phyloP scores from a whole-genome alignment of 2,888 invertebrate species.

The Osmoderma eremita region DNA sequence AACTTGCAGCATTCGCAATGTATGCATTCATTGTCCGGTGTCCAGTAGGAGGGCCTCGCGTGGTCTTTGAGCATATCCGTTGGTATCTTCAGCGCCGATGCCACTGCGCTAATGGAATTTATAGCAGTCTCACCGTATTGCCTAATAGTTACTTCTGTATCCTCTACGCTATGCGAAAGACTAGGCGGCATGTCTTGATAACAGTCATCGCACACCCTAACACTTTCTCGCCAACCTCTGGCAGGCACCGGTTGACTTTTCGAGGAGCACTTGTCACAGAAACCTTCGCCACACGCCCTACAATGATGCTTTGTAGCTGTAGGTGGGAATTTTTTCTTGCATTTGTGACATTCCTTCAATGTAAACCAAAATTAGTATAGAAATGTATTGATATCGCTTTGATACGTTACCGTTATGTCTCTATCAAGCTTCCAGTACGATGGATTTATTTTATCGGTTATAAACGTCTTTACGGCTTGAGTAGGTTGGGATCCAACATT shows the following conservation, averaged over 20 bases:
- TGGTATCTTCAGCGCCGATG: conserved; percentile 77
- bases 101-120: conserved; percentile 76
- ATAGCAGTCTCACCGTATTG: conserved; percentile 78
- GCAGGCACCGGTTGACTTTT: conserved; percentile 74
- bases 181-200: conserved; percentile 60
- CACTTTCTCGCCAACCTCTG: conserved; percentile 76
- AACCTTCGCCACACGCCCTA: conserved; percentile 81
- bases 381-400: neutral
- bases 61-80: conserved; percentile 81
- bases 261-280: conserved; percentile 79
- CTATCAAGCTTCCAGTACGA: conserved; percentile 83
- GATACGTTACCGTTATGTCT: conserved; percentile 71
- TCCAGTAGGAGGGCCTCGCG: conserved; percentile 82
- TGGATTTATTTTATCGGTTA: conserved; percentile 82
- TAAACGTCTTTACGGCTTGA: conserved; percentile 74
- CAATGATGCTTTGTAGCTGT: conserved; percentile 78
- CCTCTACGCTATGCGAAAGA: conserved; percentile 53
- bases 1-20: conserved; percentile 73
- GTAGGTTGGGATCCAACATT: conserved; percentile 78
- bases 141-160: conserved; percentile 67
- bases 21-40: conserved; percentile 76
- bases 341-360: conserved; percentile 72
- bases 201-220: conserved; percentile 80
- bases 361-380: neutral
- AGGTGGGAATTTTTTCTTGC: conserved; percentile 68